Percentiles rank a stretch among this genome's conserved stretches.
phyloP scores from a whole-genome alignment of 64 coral and sea anemone species.

The Astreopora myriophthalma region DNA sequence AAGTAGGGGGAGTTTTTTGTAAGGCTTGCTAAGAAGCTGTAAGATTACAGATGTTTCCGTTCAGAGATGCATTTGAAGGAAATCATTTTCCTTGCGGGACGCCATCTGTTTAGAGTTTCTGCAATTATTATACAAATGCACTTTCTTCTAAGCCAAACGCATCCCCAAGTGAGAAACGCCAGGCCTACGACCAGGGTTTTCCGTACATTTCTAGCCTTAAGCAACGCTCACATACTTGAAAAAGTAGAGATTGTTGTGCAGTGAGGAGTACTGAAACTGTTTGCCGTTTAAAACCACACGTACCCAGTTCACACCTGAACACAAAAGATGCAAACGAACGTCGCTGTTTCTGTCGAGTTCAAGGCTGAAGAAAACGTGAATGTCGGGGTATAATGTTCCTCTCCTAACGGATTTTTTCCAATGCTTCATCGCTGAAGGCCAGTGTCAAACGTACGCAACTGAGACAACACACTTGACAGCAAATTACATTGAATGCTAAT shows the following conservation, averaged over 20 bases:
- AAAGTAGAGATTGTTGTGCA: background rate
- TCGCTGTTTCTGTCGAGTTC: background rate
- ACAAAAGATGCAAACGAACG: constrained; percentile 72
- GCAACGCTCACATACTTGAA: background rate
- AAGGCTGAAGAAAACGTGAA: background rate
- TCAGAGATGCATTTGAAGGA: constrained; percentile 90
- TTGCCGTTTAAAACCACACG: constrained; percentile 55
- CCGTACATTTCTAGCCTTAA: background rate
- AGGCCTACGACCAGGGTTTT: constrained; percentile 11
- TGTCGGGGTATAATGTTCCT: background rate
- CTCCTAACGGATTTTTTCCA: constrained; percentile 16
- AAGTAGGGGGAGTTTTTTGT: constrained; percentile 24
- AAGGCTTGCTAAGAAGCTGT: constrained; percentile 75
- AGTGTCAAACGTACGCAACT: constrained; percentile 78
- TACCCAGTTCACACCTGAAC: constrained; percentile 85
- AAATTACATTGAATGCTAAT: constrained; percentile 86
- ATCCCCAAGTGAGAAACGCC: background rate
- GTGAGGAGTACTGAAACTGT: constrained; percentile 45
- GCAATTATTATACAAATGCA: constrained; percentile 78
- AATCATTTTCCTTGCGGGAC: constrained; percentile 99
- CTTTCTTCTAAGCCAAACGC: constrained; percentile 45
- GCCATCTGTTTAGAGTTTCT: constrained; percentile 80
- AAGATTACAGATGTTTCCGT: constrained; percentile 96
- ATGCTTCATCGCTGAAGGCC: background rate
- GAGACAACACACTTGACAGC: constrained; percentile 78